phyloP scores from a whole-genome alignment of 2,113 vertebrate species.

The Nothocercus nigrocapillus region DNA sequence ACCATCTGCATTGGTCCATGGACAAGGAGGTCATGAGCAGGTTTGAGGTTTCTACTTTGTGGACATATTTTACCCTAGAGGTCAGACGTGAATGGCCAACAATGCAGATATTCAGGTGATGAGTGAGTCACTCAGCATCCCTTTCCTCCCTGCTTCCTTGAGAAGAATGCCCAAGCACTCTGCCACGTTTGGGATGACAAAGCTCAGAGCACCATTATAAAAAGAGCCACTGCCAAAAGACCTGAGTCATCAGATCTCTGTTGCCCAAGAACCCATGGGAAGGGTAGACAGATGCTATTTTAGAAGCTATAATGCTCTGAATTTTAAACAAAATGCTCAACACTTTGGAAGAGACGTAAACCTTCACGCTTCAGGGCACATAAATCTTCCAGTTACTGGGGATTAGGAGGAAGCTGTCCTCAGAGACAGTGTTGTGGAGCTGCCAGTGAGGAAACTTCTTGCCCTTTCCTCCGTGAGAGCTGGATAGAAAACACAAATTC shows the following conservation, averaged over 20 bases:
- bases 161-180: not conserved
- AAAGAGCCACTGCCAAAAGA: fast-evolving
- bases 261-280: not conserved
- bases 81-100: not conserved
- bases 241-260: not conserved
- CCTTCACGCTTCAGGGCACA: not conserved
- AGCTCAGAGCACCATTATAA: no score
- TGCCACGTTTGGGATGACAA: not conserved
- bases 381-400: not conserved
- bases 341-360: not conserved
- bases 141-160: not conserved
- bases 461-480: not conserved
- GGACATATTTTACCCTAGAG: not conserved
- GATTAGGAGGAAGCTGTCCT: not conserved
- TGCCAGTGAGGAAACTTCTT: not conserved
- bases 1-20: not conserved
- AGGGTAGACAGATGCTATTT: not conserved
- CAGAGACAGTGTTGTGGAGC: not conserved
- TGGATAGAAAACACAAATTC: not conserved
- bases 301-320: slow-evolving; percentile 5
- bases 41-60: not conserved
- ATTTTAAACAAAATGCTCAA: slow-evolving; percentile 13
- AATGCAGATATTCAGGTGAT: not conserved
- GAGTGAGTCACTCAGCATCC: not conserved
- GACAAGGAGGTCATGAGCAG: not conserved